Base-by-base conservation (phyloP, 2,888 invertebrate genomes). In the Beris chalybata region DNA sequence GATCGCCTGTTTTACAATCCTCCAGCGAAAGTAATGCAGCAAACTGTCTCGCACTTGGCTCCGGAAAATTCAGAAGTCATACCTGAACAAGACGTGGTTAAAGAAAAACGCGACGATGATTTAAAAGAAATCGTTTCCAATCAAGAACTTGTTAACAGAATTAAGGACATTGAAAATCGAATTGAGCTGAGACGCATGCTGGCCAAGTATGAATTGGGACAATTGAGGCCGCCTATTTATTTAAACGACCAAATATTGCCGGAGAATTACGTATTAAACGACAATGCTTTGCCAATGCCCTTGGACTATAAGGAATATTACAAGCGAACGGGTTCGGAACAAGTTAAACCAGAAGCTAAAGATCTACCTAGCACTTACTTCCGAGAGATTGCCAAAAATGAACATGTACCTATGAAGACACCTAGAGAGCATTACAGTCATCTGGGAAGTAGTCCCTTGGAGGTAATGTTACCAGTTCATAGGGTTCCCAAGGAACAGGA, bases 301-400 rank as follows among this genome's bases (percentile, higher is more conserved):
- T 56, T 56, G 53, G 82, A 82, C 70, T 78, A 81, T 70, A 83
- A 83, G 70, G 83, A 83, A 72, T 82, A 82, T 30, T 57, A 65
- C 56, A 82, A 56, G 68, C 76, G 52, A 74, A 74, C 13, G 67
- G 9, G 3, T 5, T 9, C 38, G 38, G 57, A 44, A n/a, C 43
- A 12, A 4, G n/a, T 29, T 4, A 57, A 57, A 6, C 38, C 32
- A 2, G 80, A 82, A 50, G 76, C 77, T 12, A 65, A 69, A 50
- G 57, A 85, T 12, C 73, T 83, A 6, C 82, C 65, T 9, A 43
- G 56, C n/a, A 66, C 67, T 81, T 2, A 81, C 77, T 70, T 83
- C 82, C 3, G 83, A 81, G 48, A 83, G 83, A 72, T 83, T 81
- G 71, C 77, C 82, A 9, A 82, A 81, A 9, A 78, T 76, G 48